Evolutionary conservation across 2,797 vertebrate species (phyloP).

Genomic region (Enteromius trimaculatus): DNA sequence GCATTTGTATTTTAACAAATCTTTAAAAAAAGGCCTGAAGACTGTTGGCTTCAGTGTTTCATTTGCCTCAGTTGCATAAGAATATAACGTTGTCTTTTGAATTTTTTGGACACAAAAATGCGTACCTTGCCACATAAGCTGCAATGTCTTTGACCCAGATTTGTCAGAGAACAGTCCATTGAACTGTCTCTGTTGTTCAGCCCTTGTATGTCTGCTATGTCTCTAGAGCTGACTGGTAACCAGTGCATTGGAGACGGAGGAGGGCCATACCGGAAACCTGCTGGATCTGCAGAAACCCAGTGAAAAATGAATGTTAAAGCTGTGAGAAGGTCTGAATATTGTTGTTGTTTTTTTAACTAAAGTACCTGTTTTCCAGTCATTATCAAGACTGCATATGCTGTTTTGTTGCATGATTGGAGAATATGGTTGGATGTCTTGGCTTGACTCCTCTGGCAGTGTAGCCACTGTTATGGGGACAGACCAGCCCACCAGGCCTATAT

Average conservation of each 20-base stretch:
- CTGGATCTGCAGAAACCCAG: conserved; percentile 28
- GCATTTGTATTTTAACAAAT: conserved; percentile 1
- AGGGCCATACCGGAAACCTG: conserved; percentile 29
- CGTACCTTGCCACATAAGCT: conserved; percentile 71
- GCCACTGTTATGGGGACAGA: conserved; percentile 16
- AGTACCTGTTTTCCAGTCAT: conserved; percentile 38
- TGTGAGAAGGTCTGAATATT: background rate
- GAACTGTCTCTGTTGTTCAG: conserved; percentile 56
- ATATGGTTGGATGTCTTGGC: conserved; percentile 48
- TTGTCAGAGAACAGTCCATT: conserved; percentile 48
- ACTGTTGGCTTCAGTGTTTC: background rate
- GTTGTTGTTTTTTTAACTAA: background rate
- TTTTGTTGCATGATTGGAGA: conserved; percentile 16
- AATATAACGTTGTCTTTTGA: background rate
- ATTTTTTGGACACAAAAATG: background rate
- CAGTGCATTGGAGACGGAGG: background rate
- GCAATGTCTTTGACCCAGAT: conserved; percentile 59
- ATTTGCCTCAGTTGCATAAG: background rate
- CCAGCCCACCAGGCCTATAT: conserved; percentile 40
- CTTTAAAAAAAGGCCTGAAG: background rate
- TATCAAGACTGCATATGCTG: background rate
- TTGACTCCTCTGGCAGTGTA: conserved; percentile 39
- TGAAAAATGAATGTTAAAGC: background rate
- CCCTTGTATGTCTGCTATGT: conserved; percentile 55
- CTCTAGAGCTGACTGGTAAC: conserved; percentile 56